Conservation (phyloP, 1,140 invertebrate genomes). For the Drosophila parabipectinata region DNA sequence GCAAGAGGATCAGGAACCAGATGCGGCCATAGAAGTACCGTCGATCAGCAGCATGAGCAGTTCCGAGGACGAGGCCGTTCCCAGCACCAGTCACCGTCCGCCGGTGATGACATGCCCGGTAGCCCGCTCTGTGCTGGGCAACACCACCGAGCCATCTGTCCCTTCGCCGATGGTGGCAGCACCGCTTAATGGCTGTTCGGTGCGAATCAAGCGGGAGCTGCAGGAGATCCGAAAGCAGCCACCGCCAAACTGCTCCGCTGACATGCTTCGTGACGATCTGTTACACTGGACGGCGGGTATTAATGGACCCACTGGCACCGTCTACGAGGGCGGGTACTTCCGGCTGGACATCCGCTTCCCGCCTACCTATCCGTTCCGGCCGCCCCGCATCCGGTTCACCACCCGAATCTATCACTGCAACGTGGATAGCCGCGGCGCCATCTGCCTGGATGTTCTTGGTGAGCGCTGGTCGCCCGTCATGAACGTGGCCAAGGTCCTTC, state of each 20-base stretch:
- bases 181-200: background rate
- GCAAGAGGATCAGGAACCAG: background rate
- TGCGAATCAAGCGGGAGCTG: constrained; percentile 49
- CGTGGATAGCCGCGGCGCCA: constrained; percentile 60
- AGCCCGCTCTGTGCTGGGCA: background rate
- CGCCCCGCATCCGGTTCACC: constrained; percentile 89
- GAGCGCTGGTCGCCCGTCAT: constrained; percentile 70
- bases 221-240: constrained; percentile 49
- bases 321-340: constrained; percentile 63
- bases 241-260: constrained; percentile 60
- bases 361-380: constrained; percentile 84
- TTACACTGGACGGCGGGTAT: constrained; percentile 52
- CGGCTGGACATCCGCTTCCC: constrained; percentile 62
- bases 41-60: constrained; percentile 7
- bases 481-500: constrained; percentile 58
- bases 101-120: background rate
- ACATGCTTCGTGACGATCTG: constrained; percentile 42
- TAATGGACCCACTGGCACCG: constrained; percentile 42
- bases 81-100: background rate
- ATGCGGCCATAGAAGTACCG: background rate
- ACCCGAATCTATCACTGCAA: constrained; percentile 90
- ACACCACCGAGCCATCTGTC: background rate
- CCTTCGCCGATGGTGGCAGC: background rate
- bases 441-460: constrained; percentile 62
- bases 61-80: background rate